Evolutionary conservation across 2,113 vertebrate genomes (phyloP), one percentile per base, ranked within the genome.

Genomic region (Archocentrus centrarchus): DNA sequence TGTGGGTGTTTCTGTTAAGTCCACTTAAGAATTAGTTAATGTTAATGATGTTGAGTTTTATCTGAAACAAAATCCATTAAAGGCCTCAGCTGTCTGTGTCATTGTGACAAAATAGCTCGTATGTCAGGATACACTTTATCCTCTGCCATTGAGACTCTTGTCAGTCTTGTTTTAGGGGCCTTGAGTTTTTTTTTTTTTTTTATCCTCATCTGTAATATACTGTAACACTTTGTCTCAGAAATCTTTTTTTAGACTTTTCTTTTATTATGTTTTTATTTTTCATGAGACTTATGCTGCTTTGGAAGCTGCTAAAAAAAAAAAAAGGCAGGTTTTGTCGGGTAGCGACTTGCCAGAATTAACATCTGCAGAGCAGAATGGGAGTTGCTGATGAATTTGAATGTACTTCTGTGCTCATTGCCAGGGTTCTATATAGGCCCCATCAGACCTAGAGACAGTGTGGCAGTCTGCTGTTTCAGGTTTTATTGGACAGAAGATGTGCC

Each of bases 281-380:
- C 77, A 60, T 66, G 66, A 77, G 81, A 91, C 59, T 77, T 85
- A 86, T 89, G 88, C 78, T 91, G 83, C 82, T 90, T 93, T 89
- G 88, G 88, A 94, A 88, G 85, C 86, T 70, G 75, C 79, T 62
- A 63, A 68, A 77, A 83, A 88, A 93, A 86, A 87, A 2, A 27
- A 27, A 27, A 27, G 84, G 80, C 83, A 81, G 86, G 87, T 92
- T 91, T 88, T 88, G 82, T 91, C 53, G 17, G 83, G 59, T 85
- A 75, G 82, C n/a, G 41, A 88, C 89, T 93, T 95, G 94, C 94
- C 94, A 93, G 89, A 86, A 93, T 94, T 89, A 93, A 93, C 94
- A 95, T 95, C 94, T 95, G 93, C 92, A 89, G 86, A 79, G 79
- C 89, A 90, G 88, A 93, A 92, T 88, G 81, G 80, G 87, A 95